Evolutionary conservation across 1,140 invertebrate genomes (phyloP), one percentile per base, ranked within the genome.

Genomic region (Papilio polytes): DNA sequence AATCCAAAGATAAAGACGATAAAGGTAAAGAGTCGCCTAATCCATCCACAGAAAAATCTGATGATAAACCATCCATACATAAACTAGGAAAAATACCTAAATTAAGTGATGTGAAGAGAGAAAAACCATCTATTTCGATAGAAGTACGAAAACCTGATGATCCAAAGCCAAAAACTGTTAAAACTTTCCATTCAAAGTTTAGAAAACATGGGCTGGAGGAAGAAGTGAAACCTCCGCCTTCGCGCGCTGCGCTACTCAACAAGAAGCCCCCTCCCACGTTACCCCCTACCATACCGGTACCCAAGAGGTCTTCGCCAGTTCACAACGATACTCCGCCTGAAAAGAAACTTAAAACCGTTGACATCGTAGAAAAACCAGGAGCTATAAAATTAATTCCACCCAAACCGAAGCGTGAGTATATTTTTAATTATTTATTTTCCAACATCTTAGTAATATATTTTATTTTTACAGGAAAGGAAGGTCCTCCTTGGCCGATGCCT

Each of bases 391-490:
- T 98, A 66, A 98, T 98, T 88, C 96, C 98, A 83, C 96, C 98
- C 81, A 98, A 98, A 96, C 97, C 97, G 82, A 98, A 98, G 96
- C 97, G 98, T 98, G 97, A 98, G 98, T 97, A 95, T 96, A 84
- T 79, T 88, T 85, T 81, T 79, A 80, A 85, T 85, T 74, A 63
- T 84, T 74, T 80, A 8, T 76, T 82, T 63, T 80, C 81, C 70
- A 82, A 53, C 83, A 81, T 82, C 76, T 83, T 91, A 91, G 77
- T 91, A 89, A 92, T 83, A 77, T 87, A 83, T 87, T 86, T 87
- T 90, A 88, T 92, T 90, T 94, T 95, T 95, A 81, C 94, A 95
- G 94, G 90, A 83, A 80, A 78, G 80, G 80, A 81, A 80, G 86
- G 78, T 83, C 79, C 78, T 76, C 81, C 72, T 51, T 82, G 82